Percentiles rank a stretch among this genome's conserved stretches.
These are phyloP conservation scores for Drosophila prostipennis DNA, from an alignment of 2,888 invertebrate species.

Conservation along the genomic window DNA sequence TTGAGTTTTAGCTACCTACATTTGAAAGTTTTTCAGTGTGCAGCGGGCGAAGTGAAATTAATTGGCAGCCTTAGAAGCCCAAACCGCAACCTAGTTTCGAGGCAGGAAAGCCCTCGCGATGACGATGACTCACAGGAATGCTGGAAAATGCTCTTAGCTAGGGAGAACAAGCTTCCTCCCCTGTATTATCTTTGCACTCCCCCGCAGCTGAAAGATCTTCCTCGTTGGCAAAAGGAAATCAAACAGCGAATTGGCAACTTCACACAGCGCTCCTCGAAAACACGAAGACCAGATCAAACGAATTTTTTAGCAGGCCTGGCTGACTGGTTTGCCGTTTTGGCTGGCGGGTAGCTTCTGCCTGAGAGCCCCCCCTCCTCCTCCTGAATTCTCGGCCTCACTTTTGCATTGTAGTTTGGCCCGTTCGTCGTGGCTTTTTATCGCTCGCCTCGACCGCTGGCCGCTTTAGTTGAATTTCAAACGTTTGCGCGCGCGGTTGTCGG, in stretches of 20 bases:
- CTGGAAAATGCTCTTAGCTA: constrained; percentile 6
- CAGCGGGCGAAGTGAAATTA: constrained; percentile 34
- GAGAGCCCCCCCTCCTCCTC: constrained; percentile 13
- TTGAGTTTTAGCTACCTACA: no score
- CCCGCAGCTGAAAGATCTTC: constrained; percentile 31
- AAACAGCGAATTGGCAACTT: constrained; percentile 46
- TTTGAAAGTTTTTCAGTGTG: neutral
- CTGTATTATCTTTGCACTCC: neutral
- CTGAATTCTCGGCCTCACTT: constrained; percentile 32
- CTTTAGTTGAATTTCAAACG: constrained; percentile 81
- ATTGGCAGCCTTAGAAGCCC: constrained; percentile 32
- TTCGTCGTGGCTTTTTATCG: constrained; percentile 67
- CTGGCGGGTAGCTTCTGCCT: constrained; percentile 71
- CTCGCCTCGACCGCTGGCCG: constrained; percentile 55
- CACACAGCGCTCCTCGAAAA: constrained; percentile 17
- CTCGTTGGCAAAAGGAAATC: constrained; percentile 59
- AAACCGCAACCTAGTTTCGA: constrained; percentile 49
- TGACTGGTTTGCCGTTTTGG: constrained; percentile 69
- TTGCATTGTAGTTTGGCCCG: constrained; percentile 44
- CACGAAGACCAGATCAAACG: constrained; percentile 14
- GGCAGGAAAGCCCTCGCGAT: constrained; percentile 43
- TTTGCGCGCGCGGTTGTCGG: constrained; percentile 76
- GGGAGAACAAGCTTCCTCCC: constrained; percentile 1
- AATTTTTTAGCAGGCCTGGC: constrained; percentile 48
- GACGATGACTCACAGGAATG: constrained; percentile 60